These are phyloP conservation scores for Malurus elegans DNA, from an alignment of 2,113 vertebrate species.

Conservation along the genomic window DNA sequence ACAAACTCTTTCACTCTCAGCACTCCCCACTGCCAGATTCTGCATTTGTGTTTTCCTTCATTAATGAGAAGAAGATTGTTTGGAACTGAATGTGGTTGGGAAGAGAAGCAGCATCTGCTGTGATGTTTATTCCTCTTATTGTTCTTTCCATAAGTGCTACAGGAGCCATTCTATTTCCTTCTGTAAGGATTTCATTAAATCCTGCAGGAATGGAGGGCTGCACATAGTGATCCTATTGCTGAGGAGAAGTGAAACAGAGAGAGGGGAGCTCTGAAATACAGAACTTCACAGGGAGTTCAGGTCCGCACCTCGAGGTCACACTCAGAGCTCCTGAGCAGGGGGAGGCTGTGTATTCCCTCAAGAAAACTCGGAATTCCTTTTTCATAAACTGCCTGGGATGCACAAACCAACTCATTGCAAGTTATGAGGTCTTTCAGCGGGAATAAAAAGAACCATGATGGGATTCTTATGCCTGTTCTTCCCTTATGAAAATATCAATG, in stretches of 20 bases:
- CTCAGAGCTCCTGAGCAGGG: neutral
- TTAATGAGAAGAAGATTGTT: constrained; percentile 23
- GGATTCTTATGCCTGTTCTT: neutral
- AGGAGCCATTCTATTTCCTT: neutral
- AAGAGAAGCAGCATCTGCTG: constrained; percentile 15
- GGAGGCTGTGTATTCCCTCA: neutral
- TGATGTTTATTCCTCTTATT: neutral
- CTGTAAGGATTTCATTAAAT: neutral
- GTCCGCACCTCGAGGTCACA: neutral
- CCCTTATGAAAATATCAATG: neutral
- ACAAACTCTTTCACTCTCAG: neutral
- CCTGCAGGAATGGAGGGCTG: neutral
- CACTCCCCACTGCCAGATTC: neutral
- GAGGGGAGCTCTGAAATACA: neutral
- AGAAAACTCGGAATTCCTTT: neutral
- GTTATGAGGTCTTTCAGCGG: neutral
- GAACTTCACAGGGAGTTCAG: neutral
- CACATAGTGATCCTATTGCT: neutral
- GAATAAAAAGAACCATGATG: neutral
- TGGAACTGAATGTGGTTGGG: neutral
- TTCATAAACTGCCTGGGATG: neutral
- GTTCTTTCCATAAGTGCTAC: neutral
- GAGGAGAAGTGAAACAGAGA: neutral
- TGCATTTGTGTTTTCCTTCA: constrained; percentile 10
- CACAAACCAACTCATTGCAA: neutral